Evolutionary conservation across 2,113 vertebrate genomes (phyloP).

Genomic region (Gadus chalcogrammus): DNA sequence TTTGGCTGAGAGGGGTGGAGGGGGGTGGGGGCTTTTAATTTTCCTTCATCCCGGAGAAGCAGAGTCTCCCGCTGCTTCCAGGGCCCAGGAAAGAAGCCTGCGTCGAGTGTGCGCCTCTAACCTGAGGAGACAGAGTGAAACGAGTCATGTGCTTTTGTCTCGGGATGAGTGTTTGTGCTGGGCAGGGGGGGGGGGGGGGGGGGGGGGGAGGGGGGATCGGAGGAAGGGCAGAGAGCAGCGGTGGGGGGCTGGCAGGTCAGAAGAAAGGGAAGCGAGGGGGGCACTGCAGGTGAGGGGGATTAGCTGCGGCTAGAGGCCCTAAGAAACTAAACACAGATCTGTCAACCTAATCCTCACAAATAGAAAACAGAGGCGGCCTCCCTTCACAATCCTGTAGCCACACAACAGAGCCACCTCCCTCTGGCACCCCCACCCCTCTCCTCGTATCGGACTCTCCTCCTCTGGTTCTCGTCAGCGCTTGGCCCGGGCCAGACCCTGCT

Average conservation of each 20-base stretch:
- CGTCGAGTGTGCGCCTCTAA: conserved; percentile 73
- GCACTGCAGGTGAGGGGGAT: conserved; percentile 78
- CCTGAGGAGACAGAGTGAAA: conserved; percentile 73
- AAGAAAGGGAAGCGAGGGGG: conserved; percentile 43
- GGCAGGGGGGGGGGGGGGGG: conserved; percentile 50
- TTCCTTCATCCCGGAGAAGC: conserved; percentile 55
- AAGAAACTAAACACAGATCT: conserved; percentile 81
- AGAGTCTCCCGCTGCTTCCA: conserved; percentile 62
- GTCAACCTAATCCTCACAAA: conserved; percentile 79
- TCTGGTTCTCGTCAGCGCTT: conserved; percentile 73
- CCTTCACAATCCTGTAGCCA: conserved; percentile 50
- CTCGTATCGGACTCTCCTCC: conserved; percentile 27
- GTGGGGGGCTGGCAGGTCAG: conserved; percentile 62
- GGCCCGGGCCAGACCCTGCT: conserved; percentile 39
- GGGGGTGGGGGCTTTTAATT: conserved; percentile 40
- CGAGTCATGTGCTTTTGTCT: conserved; percentile 75
- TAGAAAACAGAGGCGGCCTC: conserved; percentile 76
- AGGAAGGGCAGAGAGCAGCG: neutral
- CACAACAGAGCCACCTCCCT: conserved; percentile 57
- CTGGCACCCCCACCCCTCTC: conserved; percentile 21
- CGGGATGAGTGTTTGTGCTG: conserved; percentile 73
- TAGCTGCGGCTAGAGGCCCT: conserved; percentile 76
- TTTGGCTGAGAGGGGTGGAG: conserved; percentile 53
- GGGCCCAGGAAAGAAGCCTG: conserved; percentile 62
- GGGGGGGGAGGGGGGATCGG: neutral